Conservation (phyloP, 2,888 invertebrate species). For the Phorcus lineatus region DNA sequence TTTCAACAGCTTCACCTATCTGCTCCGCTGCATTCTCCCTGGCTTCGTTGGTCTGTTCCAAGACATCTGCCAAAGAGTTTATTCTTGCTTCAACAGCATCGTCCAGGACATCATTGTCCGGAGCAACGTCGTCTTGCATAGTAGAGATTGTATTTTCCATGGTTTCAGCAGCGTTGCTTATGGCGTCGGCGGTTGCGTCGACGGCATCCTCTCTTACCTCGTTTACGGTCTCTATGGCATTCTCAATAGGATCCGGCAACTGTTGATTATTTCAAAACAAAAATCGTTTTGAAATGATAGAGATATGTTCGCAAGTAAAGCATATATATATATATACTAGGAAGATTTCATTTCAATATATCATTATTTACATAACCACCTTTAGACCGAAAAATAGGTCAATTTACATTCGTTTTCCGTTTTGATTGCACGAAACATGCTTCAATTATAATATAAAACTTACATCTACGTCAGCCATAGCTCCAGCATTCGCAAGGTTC, state of each 20-base stretch:
- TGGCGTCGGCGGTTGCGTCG: not conserved
- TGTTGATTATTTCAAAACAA: too few species aligned
- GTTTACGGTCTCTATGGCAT: not conserved
- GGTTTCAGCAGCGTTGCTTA: not conserved
- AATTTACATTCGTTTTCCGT: too few species aligned
- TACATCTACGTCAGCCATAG: not conserved
- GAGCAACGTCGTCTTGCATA: not conserved
- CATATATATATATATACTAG: too few species aligned
- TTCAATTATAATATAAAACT: too few species aligned
- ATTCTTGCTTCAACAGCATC: constrained; percentile 19
- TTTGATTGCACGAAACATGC: too few species aligned
- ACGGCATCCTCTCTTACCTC: not conserved
- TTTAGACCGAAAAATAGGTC: too few species aligned
- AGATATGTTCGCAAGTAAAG: too few species aligned
- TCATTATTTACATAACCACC: too few species aligned
- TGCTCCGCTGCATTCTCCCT: not conserved
- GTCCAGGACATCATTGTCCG: constrained; percentile 16
- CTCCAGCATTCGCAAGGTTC: not conserved
- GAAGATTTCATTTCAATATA: too few species aligned
- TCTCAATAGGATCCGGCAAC: not conserved
- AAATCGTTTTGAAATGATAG: too few species aligned
- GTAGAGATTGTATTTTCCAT: not conserved
- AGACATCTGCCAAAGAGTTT: constrained; percentile 2
- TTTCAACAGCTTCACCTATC: not conserved
- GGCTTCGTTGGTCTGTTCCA: not conserved